Evolutionary conservation across 92 coral and sea anemone species (phyloP).

Genomic region (Palythoa caribaeorum): DNA sequence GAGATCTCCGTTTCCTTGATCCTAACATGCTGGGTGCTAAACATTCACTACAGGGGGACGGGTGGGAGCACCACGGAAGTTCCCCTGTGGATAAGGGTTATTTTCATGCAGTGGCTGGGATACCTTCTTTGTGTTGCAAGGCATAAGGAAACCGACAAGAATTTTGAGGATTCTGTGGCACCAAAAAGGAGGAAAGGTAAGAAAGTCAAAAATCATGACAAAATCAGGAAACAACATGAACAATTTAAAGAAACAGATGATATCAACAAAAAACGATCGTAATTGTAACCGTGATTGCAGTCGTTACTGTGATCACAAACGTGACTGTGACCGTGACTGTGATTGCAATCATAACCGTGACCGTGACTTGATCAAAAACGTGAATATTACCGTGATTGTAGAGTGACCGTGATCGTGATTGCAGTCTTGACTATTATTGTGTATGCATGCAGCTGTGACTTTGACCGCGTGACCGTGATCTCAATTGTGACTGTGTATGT

Average conservation of each 20-base stretch:
- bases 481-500: too few species aligned
- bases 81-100: constrained; percentile 85
- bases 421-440: too few species aligned
- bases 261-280: not conserved
- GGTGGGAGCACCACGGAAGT: constrained; percentile 81
- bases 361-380: not conserved
- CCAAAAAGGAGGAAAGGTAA: constrained; percentile 59
- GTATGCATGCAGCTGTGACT: too few species aligned
- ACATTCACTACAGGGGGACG: constrained; percentile 88
- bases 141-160: constrained; percentile 66
- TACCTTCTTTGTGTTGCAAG: constrained; percentile 80
- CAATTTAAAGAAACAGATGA: not conserved
- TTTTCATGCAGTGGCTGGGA: constrained; percentile 89
- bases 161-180: constrained; percentile 58
- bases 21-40: constrained; percentile 94
- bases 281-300: not conserved
- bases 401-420: not conserved
- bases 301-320: not conserved
- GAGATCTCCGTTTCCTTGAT: constrained; percentile 92
- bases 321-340: not conserved
- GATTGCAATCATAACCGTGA: not conserved
- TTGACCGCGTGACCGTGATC: too few species aligned
- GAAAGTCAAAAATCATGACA: not conserved
- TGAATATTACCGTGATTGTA: not conserved
- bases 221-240: not conserved